These are phyloP conservation scores for Manduca sexta DNA, from an alignment of 1,140 invertebrate genomes.

Conservation along the genomic window DNA sequence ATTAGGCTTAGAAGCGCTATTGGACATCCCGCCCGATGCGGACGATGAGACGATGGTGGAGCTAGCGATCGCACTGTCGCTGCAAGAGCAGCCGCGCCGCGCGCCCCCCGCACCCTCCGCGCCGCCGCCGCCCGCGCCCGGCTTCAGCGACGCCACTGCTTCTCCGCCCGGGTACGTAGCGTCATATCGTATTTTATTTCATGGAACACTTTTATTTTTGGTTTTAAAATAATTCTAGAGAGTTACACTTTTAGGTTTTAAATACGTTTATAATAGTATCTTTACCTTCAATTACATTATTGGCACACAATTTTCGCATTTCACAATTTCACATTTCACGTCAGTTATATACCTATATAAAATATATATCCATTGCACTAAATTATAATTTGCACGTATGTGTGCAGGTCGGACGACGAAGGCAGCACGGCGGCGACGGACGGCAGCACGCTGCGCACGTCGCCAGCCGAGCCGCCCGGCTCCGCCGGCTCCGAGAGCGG, in stretches of 20 bases:
- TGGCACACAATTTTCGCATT: too few species aligned
- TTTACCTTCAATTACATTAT: too few species aligned
- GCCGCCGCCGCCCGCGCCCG: conserved; percentile 45
- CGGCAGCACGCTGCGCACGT: conserved; percentile 91
- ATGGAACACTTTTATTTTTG: too few species aligned
- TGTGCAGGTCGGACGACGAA: conserved; percentile 89
- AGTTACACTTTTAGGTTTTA: too few species aligned
- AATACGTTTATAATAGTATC: too few species aligned
- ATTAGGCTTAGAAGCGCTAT: conserved; percentile 84
- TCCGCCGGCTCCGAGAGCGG: conserved; percentile 89
- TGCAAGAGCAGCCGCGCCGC: conserved; percentile 79
- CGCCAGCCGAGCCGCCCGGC: conserved; percentile 87
- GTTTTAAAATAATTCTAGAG: too few species aligned
- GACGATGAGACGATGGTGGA: conserved; percentile 98
- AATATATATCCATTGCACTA: too few species aligned
- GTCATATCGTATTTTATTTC: background rate
- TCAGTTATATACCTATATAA: too few species aligned
- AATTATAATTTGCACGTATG: too few species aligned
- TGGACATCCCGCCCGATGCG: conserved; percentile 92
- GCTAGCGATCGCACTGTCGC: conserved; percentile 93
- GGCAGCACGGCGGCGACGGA: conserved; percentile 95
- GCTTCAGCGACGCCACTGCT: conserved; percentile 48
- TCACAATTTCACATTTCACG: too few species aligned
- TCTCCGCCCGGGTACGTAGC: conserved; percentile 47
- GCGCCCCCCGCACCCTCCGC: conserved; percentile 51